Evolutionary conservation across 2,888 invertebrate genomes (phyloP), one percentile per base, ranked within the genome.

Genomic region (Caenorhabditis sp.): DNA sequence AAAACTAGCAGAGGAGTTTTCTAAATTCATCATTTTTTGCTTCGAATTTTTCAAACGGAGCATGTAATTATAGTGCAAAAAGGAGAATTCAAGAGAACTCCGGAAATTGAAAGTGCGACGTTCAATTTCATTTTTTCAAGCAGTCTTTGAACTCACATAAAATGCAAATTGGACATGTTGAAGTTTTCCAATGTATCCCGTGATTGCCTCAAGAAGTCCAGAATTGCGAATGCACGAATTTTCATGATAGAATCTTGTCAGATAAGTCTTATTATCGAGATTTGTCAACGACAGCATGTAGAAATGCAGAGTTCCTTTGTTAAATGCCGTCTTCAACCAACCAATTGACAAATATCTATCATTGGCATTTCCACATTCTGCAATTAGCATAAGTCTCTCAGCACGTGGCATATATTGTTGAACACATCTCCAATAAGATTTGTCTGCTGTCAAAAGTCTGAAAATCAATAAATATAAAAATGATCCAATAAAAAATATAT

Each of bases 281-380:
- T 69, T 72, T 19, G 58, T 70, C 23, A 85, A 71, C 0, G 79
- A 75, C 23, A 85, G 63, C 24, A 85, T 57, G 67, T 83, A 83
- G 62, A 85, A 85, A 53, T 82, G 70, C 23, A 85, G 72, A 21
- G 81, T 78, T 6, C 81, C 77, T 66, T 79, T 78, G 67, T 84
- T 85, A 61, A 85, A 72, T 1, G 84, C 81, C 24, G 80, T 80
- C 55, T 85, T 85, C 49, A 85, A 68, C 85, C 85, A 85, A 2
- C 81, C 81, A 27, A 83, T 69, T 1, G 84, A 84, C 24, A 85
- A 55, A 12, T 75, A 69, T 1, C 84, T 69, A 37, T 81, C 78
- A 24, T 75, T 79, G 0, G 76, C 72, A 27, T 79, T 65, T 19
- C 77, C 79, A 60, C 76, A 75, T 55, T 79, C 79, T 5, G 79